phyloP scores from a whole-genome alignment of 1,140 invertebrate genomes.

The Aradophagus sp. region DNA sequence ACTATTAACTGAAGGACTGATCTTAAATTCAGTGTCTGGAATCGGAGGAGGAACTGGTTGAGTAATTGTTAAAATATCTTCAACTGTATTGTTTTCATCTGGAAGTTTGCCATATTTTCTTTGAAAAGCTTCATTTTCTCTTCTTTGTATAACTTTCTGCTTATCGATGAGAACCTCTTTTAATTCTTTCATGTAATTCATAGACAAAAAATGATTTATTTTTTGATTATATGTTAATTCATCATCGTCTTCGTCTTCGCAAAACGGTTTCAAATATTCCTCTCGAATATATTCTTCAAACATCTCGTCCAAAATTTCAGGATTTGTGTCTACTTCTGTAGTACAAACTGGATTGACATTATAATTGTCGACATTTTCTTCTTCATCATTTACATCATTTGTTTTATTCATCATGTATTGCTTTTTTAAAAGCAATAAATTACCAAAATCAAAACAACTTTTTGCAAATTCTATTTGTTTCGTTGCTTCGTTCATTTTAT shows the following conservation, averaged over 20 bases:
- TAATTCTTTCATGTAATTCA: slow-evolving; percentile 71
- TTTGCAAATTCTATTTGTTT: slow-evolving; percentile 65
- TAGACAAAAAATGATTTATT: slow-evolving; percentile 62
- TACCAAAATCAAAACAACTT: slow-evolving; percentile 66
- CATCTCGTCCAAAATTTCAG: slow-evolving; percentile 70
- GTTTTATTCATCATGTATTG: slow-evolving; percentile 7
- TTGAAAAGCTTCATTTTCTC: slow-evolving; percentile 67
- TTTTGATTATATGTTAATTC: slow-evolving; percentile 55
- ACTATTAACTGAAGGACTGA: no score
- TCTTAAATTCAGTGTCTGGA: no score
- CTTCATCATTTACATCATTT: slow-evolving; percentile 15
- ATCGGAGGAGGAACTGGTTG: no score
- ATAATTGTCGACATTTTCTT: no score
- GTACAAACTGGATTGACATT: slow-evolving; percentile 1
- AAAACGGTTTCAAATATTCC: slow-evolving; percentile 65
- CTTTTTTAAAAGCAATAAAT: slow-evolving; percentile 61
- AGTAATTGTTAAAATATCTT: no score
- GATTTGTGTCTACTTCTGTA: slow-evolving; percentile 16
- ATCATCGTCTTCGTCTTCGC: slow-evolving; percentile 58
- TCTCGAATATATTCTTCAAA: slow-evolving; percentile 73
- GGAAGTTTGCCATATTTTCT: slow-evolving; percentile 63
- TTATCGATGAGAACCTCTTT: slow-evolving; percentile 71
- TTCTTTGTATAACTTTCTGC: slow-evolving; percentile 66
- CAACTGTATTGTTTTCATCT: no score
- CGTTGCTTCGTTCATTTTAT: slow-evolving; percentile 61